phyloP scores from a whole-genome alignment of 2,113 vertebrate species.

The Excalfactoria chinensis region DNA sequence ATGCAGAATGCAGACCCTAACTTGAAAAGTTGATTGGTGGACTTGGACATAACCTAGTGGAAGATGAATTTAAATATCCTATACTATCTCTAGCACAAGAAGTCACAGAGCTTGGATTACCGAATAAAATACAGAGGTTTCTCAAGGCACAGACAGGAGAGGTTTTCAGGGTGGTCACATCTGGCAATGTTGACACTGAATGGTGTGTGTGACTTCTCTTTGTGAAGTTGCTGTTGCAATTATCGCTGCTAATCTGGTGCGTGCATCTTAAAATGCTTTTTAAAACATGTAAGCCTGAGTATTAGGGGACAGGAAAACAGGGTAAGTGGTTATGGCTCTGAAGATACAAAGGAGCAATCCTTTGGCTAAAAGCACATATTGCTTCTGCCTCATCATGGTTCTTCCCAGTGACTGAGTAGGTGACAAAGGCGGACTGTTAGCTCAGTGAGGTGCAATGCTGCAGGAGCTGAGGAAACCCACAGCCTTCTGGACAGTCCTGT shows the following conservation, averaged over 20 bases:
- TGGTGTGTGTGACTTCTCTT: neutral
- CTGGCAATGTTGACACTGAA: neutral
- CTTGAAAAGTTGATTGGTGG: neutral
- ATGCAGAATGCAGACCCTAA: neutral
- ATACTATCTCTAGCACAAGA: neutral
- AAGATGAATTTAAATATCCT: neutral
- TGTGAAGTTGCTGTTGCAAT: neutral
- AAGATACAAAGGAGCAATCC: neutral
- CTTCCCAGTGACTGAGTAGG: neutral
- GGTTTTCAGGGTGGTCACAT: neutral
- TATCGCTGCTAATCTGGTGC: neutral
- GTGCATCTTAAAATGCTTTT: neutral
- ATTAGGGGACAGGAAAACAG: neutral
- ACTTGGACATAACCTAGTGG: neutral
- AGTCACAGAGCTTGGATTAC: neutral
- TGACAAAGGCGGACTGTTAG: neutral
- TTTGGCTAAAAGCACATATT: neutral
- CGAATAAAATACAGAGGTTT: constrained; percentile 2
- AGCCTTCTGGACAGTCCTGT: neutral
- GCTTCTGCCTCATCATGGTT: neutral
- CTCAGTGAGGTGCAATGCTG: neutral
- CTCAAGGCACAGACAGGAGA: neutral
- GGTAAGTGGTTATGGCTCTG: neutral
- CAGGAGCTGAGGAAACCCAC: neutral
- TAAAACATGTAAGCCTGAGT: neutral